Conservation (phyloP, 2,113 vertebrate species). For the Acinonyx jubatus region DNA sequence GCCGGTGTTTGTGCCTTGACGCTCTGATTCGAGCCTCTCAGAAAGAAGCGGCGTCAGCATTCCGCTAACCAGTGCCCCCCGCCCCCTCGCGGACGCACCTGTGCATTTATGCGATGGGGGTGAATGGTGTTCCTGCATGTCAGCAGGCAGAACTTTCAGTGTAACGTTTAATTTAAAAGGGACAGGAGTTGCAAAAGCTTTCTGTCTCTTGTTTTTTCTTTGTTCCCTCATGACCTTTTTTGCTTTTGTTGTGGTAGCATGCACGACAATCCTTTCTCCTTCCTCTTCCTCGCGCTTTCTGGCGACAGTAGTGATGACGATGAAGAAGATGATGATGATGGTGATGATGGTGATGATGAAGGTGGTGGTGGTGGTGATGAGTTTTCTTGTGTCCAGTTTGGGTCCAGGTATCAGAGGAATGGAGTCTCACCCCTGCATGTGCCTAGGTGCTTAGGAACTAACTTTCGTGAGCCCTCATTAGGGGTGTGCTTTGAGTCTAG, state of each 20-base stretch:
- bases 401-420: slow-evolving; percentile 94
- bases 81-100: neutral
- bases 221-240: slow-evolving; percentile 80
- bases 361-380: slow-evolving; percentile 88
- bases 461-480: slow-evolving; percentile 58
- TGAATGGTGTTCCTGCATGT: slow-evolving; percentile 68
- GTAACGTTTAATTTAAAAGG: neutral
- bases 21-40: neutral
- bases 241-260: slow-evolving; percentile 87
- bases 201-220: slow-evolving; percentile 40
- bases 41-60: neutral
- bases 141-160: neutral
- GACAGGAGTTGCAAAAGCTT: slow-evolving; percentile 16
- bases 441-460: slow-evolving; percentile 82
- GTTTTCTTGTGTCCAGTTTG: slow-evolving; percentile 98
- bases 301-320: slow-evolving; percentile 97
- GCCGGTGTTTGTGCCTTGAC: neutral
- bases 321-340: slow-evolving; percentile 90
- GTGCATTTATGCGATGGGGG: neutral
- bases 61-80: neutral
- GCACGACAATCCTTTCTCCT: slow-evolving; percentile 93
- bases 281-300: slow-evolving; percentile 94
- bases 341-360: slow-evolving; percentile 92
- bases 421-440: slow-evolving; percentile 82
- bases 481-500: neutral